Conservation (phyloP, 2,888 invertebrate genomes). For the Marasmarcha lunaedactyla region DNA sequence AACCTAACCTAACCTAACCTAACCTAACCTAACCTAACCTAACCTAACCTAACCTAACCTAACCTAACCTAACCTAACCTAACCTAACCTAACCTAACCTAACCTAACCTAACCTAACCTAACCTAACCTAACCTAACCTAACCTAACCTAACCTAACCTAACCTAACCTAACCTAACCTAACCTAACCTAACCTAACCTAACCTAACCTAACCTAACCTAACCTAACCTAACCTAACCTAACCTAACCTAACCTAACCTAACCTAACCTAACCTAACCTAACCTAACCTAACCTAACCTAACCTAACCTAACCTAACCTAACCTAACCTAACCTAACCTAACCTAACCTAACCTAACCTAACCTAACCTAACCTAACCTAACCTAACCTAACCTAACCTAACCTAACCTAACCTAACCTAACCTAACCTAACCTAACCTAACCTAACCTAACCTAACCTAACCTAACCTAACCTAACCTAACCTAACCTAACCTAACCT, state of each 20-base stretch:
- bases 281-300: constrained; percentile 6
- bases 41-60: constrained; percentile 6
- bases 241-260: constrained; percentile 6
- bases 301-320: constrained; percentile 6
- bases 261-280: constrained; percentile 6
- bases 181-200: constrained; percentile 6
- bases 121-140: constrained; percentile 6
- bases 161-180: constrained; percentile 6
- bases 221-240: constrained; percentile 6
- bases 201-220: constrained; percentile 6
- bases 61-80: constrained; percentile 6
- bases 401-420: constrained; percentile 6
- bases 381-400: constrained; percentile 6
- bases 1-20: constrained; percentile 8
- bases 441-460: constrained; percentile 6
- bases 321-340: constrained; percentile 6
- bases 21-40: constrained; percentile 6
- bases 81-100: constrained; percentile 6
- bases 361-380: constrained; percentile 6
- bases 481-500: constrained; percentile 6
- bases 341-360: constrained; percentile 6
- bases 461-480: constrained; percentile 6
- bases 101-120: constrained; percentile 6
- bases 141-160: constrained; percentile 6
- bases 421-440: constrained; percentile 6